These are phyloP conservation scores for Eucriotettix oculatus DNA, from an alignment of 2,888 invertebrate species.

Conservation along the genomic window DNA sequence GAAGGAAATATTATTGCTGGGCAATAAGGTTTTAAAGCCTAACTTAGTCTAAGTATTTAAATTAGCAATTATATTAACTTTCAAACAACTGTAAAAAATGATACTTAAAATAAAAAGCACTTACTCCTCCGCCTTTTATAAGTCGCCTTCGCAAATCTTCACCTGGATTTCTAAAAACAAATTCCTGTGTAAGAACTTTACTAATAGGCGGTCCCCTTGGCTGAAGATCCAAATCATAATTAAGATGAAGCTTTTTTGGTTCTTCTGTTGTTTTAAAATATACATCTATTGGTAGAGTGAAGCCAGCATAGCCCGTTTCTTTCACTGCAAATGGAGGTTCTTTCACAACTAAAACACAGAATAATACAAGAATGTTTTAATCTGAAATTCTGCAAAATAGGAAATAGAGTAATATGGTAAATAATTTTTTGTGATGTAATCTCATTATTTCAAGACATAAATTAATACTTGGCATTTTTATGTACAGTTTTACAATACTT, in stretches of 20 bases:
- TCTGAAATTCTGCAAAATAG: no score
- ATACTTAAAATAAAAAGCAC: constrained; percentile 17
- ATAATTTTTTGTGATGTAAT: no score
- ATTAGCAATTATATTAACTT: not conserved
- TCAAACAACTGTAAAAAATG: not conserved
- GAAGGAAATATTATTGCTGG: no score
- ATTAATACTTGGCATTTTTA: no score
- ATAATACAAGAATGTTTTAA: no score
- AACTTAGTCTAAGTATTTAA: no score
- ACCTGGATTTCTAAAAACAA: constrained; percentile 67
- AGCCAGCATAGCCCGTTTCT: constrained; percentile 94
- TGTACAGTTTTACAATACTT: no score
- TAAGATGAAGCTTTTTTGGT: constrained; percentile 58
- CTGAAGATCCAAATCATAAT: constrained; percentile 75
- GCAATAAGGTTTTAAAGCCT: no score
- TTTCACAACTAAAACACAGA: constrained; percentile 51
- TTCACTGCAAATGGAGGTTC: constrained; percentile 80
- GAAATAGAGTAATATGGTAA: no score
- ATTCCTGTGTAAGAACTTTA: constrained; percentile 60
- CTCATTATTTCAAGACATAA: no score
- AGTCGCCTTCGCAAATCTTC: constrained; percentile 81
- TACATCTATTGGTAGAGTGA: constrained; percentile 76
- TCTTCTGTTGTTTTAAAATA: constrained; percentile 78
- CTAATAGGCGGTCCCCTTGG: constrained; percentile 53
- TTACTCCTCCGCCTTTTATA: constrained; percentile 69